phyloP scores from a whole-genome alignment of 1,140 invertebrate genomes.

The Heliothis virescens region DNA sequence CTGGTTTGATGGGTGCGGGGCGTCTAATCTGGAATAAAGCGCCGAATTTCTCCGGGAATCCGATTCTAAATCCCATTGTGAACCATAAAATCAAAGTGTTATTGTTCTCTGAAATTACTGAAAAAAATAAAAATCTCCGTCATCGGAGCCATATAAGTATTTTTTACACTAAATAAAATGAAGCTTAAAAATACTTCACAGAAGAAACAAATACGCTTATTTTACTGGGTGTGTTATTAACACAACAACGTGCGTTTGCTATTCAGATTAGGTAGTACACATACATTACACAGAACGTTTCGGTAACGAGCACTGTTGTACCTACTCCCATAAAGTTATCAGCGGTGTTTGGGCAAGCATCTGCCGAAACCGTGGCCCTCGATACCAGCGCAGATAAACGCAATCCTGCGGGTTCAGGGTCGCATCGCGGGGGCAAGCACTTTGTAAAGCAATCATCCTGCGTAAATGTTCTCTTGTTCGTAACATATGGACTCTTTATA shows the following conservation, averaged over 20 bases:
- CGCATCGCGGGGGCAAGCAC: slow-evolving; percentile 64
- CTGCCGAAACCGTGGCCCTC: slow-evolving; percentile 73
- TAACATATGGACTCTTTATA: slow-evolving; percentile 61
- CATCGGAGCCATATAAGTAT: too few species aligned
- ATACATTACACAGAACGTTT: slow-evolving; percentile 10
- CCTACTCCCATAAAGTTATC: slow-evolving; percentile 64
- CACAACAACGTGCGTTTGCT: slow-evolving; percentile 1
- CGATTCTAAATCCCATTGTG: slow-evolving; percentile 28
- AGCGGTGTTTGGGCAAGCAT: slow-evolving; percentile 72
- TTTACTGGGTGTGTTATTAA: neutral
- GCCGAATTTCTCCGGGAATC: slow-evolving; percentile 59
- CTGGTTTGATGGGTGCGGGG: slow-evolving; percentile 72
- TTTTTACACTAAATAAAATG: neutral
- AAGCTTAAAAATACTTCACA: neutral
- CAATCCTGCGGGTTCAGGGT: slow-evolving; percentile 73
- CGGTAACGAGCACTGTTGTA: slow-evolving; percentile 35
- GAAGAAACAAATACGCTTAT: slow-evolving; percentile 5
- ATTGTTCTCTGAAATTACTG: slow-evolving; percentile 12
- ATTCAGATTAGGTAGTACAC: slow-evolving; percentile 37
- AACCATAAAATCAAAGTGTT: neutral
- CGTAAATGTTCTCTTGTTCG: slow-evolving; percentile 58
- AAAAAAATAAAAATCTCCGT: neutral
- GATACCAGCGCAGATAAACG: slow-evolving; percentile 71
- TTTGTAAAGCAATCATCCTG: slow-evolving; percentile 66
- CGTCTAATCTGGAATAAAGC: slow-evolving; percentile 66